Evolutionary conservation across 2,888 invertebrate genomes (phyloP).

Genomic region (Aspidapion aeneum): DNA sequence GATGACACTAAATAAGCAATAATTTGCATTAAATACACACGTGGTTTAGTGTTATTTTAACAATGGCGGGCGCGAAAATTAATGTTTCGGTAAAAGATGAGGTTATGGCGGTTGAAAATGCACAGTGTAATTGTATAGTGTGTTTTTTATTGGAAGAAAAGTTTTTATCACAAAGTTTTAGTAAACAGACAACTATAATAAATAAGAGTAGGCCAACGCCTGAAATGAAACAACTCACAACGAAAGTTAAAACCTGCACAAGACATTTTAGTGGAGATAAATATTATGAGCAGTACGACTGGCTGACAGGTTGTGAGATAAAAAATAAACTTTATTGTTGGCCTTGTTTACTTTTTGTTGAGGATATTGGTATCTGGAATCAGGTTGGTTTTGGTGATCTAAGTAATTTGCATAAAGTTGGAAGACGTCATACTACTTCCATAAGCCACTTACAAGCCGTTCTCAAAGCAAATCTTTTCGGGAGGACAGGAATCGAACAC

Average conservation of each 20-base stretch:
- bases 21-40: no score
- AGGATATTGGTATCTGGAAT: conserved; percentile 14
- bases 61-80: no score
- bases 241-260: conserved; percentile 1
- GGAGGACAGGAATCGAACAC: conserved; percentile 16
- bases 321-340: conserved; percentile 14
- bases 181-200: no score
- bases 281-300: conserved; percentile 15
- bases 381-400: conserved; percentile 16
- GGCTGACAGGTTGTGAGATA: conserved; percentile 14
- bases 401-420: conserved; percentile 18
- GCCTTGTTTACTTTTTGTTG: conserved; percentile 14
- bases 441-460: conserved; percentile 14
- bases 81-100: no score
- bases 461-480: conserved; percentile 19
- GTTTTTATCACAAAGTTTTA: no score
- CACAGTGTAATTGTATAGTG: no score
- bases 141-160: no score
- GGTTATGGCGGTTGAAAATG: no score
- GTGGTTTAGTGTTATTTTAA: no score
- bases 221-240: not conserved
- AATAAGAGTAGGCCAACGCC: not conserved
- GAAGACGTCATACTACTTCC: conserved; percentile 15
- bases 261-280: conserved; percentile 6
- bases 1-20: no score